Conservation (phyloP, 2,797 vertebrate species). For the Kryptolebias ocellatus region DNA sequence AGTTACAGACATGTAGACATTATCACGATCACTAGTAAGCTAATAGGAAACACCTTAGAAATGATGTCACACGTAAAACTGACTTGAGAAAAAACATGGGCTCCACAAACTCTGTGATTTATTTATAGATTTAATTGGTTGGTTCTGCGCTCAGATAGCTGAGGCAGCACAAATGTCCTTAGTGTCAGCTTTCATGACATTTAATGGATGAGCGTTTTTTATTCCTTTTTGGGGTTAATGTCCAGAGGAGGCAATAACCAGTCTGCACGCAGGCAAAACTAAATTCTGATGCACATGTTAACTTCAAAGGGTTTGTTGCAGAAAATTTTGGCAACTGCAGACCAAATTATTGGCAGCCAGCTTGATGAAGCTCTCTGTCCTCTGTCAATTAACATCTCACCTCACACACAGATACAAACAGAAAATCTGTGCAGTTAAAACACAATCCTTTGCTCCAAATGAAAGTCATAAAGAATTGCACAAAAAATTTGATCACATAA, state of each 20-base stretch:
- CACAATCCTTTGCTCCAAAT: constrained; percentile 8
- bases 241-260: constrained; percentile 25
- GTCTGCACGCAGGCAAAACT: neutral
- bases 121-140: constrained; percentile 15
- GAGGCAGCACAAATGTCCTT: constrained; percentile 29
- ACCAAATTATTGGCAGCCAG: neutral
- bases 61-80: too few relatives aligned
- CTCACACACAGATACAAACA: constrained; percentile 7
- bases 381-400: constrained; percentile 15
- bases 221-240: constrained; percentile 18
- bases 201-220: constrained; percentile 22
- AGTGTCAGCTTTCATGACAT: constrained; percentile 27
- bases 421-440: neutral
- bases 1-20: too few relatives aligned
- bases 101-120: constrained; percentile 21
- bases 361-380: constrained; percentile 3
- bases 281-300: constrained; percentile 20
- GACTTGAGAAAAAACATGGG: too few relatives aligned
- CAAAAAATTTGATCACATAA: neutral
- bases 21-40: too few relatives aligned
- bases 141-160: constrained; percentile 13
- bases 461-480: neutral
- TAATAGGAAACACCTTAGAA: too few relatives aligned
- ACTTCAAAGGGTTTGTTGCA: constrained; percentile 4
- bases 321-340: neutral